Evolutionary conservation across 2,113 vertebrate species (phyloP).

Genomic region (Calidris pugnax): DNA sequence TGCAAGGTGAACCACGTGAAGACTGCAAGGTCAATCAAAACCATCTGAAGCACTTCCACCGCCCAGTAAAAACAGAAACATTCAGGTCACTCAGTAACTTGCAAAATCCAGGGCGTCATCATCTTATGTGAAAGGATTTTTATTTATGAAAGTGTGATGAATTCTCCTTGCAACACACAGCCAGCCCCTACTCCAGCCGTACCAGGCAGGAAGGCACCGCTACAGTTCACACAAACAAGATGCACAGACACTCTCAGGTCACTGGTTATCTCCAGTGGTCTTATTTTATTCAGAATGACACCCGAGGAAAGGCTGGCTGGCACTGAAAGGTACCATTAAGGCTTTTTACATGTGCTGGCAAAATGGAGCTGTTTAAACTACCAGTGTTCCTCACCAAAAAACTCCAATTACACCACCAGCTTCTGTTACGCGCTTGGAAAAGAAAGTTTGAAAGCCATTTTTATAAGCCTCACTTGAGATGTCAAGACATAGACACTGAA

Average conservation of each 20-base stretch:
- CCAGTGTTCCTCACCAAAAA: neutral
- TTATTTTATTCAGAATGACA: neutral
- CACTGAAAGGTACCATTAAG: neutral
- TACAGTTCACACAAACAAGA: neutral
- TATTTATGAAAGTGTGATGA: neutral
- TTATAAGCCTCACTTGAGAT: neutral
- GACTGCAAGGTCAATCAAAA: neutral
- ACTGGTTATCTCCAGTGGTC: neutral
- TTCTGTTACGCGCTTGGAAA: neutral
- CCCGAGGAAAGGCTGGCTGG: conserved; percentile 5
- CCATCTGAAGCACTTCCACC: neutral
- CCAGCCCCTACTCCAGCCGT: neutral
- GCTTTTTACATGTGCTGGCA: neutral
- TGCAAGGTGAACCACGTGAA: neutral
- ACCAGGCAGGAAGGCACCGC: neutral
- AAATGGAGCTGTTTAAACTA: neutral
- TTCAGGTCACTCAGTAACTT: neutral
- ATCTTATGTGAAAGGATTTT: neutral
- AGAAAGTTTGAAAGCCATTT: neutral
- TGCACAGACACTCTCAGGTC: neutral
- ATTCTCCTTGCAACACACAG: neutral
- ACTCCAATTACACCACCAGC: neutral
- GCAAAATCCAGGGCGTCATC: neutral
- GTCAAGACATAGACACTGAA: neutral
- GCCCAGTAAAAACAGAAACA: neutral